These are phyloP conservation scores for Lynx canadensis DNA, from an alignment of 2,113 vertebrate genomes.

Conservation along the genomic window DNA sequence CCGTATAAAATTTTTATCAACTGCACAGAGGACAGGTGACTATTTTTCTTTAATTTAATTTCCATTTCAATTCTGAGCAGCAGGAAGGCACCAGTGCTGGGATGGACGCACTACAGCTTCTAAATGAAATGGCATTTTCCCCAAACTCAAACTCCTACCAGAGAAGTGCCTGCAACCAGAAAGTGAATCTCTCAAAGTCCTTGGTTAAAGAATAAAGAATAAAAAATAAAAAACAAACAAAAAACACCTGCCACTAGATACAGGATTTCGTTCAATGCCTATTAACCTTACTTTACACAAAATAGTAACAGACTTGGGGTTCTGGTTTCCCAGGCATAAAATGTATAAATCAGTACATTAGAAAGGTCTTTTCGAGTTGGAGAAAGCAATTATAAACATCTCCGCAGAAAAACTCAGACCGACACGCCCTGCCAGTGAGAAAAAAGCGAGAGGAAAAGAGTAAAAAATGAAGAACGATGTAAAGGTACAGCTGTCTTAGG, in stretches of 20 bases:
- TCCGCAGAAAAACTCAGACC: constrained; percentile 48
- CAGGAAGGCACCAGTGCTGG: background rate
- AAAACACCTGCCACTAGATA: background rate
- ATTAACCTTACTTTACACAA: constrained; percentile 41
- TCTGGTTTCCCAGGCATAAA: constrained; percentile 23
- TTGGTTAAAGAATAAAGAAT: background rate
- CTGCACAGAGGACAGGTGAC: background rate
- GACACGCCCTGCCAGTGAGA: background rate
- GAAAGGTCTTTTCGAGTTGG: background rate
- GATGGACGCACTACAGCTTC: constrained; percentile 5
- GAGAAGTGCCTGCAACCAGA: background rate
- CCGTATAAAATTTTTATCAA: constrained; percentile 36
- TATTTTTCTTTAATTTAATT: constrained; percentile 34
- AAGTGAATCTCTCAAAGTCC: constrained; percentile 33
- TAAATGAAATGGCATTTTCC: constrained; percentile 49
- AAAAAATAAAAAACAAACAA: too few relatives aligned
- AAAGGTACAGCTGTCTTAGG: background rate
- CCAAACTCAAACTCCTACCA: constrained; percentile 42
- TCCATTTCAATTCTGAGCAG: background rate
- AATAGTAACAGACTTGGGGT: constrained; percentile 43
- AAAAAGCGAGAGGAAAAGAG: background rate
- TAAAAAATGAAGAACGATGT: background rate
- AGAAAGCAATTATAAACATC: constrained; percentile 18
- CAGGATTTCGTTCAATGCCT: constrained; percentile 42
- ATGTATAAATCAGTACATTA: constrained; percentile 36